Conservation (phyloP, 2,113 vertebrate genomes). For the Microtus richardsoni region DNA sequence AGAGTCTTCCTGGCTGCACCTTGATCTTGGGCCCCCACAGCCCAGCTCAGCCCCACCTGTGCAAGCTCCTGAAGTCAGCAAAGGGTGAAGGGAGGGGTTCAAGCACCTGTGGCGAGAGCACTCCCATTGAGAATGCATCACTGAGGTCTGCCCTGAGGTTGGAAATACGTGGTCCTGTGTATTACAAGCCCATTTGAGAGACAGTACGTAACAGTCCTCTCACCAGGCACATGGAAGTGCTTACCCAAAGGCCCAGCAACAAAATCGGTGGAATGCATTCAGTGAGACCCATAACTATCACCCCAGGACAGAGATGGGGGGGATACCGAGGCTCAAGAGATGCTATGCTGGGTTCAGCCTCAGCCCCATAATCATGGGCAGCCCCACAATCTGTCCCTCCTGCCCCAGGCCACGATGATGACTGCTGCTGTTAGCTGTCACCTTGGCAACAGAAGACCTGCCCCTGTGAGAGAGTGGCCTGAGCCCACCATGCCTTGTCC, state of each 20-base stretch:
- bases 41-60: neutral
- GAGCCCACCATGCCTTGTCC: neutral
- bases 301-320: neutral
- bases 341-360: neutral
- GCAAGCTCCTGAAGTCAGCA: neutral
- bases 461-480: neutral
- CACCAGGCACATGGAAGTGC: accelerated
- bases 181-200: neutral
- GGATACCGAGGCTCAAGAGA: neutral
- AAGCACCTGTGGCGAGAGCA: accelerated
- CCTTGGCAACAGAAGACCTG: neutral
- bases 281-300: accelerated
- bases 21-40: neutral
- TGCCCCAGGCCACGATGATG: neutral
- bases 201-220: accelerated
- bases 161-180: neutral
- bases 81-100: accelerated
- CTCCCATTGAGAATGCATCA: accelerated
- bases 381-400: neutral
- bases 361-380: accelerated
- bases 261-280: accelerated
- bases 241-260: neutral
- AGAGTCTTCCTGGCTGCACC: neutral
- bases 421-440: neutral
- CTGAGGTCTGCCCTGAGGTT: neutral